phyloP scores from a whole-genome alignment of 1,140 invertebrate species.

The Aphis gossypii region DNA sequence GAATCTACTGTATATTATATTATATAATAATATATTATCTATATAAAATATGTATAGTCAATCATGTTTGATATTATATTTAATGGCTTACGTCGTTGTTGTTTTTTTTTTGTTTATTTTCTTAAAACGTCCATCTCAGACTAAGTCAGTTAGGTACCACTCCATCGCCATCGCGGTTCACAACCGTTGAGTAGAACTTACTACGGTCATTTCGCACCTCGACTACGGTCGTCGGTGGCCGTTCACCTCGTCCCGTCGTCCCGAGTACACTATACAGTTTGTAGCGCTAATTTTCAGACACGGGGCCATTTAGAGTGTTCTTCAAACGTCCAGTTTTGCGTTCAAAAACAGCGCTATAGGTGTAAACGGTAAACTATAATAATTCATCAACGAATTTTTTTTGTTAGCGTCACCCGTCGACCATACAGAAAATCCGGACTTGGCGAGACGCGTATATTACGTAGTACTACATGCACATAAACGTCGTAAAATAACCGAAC shows the following conservation, averaged over 20 bases:
- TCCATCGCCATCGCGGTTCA: no score
- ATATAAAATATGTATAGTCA: no score
- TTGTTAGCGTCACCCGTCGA: not conserved
- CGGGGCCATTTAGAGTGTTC: not conserved
- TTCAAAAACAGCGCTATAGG: not conserved
- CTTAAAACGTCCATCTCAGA: not conserved
- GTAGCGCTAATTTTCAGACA: not conserved
- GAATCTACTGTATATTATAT: no score
- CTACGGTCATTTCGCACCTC: not conserved
- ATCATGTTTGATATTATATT: no score
- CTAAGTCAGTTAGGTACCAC: not conserved
- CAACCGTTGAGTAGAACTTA: not conserved
- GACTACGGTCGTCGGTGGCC: no score
- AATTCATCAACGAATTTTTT: no score
- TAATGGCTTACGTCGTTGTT: no score
- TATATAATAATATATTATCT: no score
- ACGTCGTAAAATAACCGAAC: not conserved
- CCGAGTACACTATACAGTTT: not conserved
- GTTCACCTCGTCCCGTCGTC: not conserved
- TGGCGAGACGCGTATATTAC: not conserved
- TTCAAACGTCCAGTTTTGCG: not conserved
- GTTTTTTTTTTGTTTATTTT: no score
- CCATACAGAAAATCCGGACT: not conserved
- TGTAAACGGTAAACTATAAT: not conserved
- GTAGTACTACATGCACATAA: no score